These are phyloP conservation scores for Sebastes trivittatus DNA, from an alignment of 2,797 vertebrate species.

Conservation along the genomic window DNA sequence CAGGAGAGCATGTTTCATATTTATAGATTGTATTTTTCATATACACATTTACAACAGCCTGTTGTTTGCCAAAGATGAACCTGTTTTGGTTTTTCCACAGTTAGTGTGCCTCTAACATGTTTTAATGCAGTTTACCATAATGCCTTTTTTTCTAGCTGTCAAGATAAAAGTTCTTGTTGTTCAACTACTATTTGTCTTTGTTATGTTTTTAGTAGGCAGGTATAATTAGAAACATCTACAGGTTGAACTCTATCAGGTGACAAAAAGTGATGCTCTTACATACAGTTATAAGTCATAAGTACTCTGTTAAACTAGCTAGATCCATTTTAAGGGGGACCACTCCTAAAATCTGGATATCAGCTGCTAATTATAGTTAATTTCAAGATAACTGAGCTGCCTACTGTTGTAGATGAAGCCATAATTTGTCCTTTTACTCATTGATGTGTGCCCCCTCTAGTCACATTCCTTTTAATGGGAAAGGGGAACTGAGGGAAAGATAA, in stretches of 20 bases:
- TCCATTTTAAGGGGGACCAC: not conserved
- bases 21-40: conserved; percentile 40
- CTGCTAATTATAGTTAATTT: not conserved
- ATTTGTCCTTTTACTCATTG: not conserved
- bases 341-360: not conserved
- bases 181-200: no score
- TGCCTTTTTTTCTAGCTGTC: conserved; percentile 12
- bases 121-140: conserved; percentile 30
- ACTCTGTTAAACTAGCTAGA: not conserved
- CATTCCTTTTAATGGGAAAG: conserved; percentile 25
- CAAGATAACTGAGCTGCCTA: not conserved
- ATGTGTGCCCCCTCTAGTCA: not conserved
- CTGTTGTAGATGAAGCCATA: not conserved
- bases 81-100: conserved; percentile 1
- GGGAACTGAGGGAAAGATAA: conserved; percentile 5
- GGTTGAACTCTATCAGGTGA: not conserved
- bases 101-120: conserved; percentile 15
- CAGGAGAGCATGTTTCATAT: conserved; percentile 32
- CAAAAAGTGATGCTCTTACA: no score
- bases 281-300: not conserved
- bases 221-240: no score
- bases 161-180: no score
- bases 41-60: not conserved
- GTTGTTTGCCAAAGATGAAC: conserved; percentile 22
- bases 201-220: no score